Evolutionary conservation across 2,797 vertebrate genomes (phyloP), one percentile per base, ranked within the genome.

Genomic region (Coregonus sp.): DNA sequence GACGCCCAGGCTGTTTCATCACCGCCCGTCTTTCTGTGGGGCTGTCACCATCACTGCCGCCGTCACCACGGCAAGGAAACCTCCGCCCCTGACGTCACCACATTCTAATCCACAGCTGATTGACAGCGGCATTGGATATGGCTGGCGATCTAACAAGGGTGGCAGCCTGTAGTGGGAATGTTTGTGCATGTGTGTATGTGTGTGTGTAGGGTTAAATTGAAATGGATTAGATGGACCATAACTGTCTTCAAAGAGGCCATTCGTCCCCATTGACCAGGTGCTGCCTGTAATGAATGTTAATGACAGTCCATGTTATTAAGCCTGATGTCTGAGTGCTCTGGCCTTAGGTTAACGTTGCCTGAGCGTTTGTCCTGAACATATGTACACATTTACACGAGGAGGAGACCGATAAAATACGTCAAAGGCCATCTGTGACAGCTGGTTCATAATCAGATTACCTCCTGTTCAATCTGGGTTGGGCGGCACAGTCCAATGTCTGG

Each of bases 371-470:
- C 80, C 76, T 75, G 77, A 72, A 51, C 11, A 70, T 67, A 59
- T 65, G 78, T 78, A 78, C 80, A 84, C 63, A 68, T 82, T 0
- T 25, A 25, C 25, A 78, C 76, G 74, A 56, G 67, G 18, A 47
- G 74, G 29, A 87, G 88, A 85, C 87, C 87, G 83, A 89, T 87
- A 88, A 89, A 90, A 73, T 83, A 90, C 18, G 47, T 76, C 84
- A 87, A 84, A 86, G 82, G 77, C 86, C 82, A 75, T 86, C 81
- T 88, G 88, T 82, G 87, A 90, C 92, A 93, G 91, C 91, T 94
- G 91, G 89, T 86, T 83, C 86, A 89, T 93, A 93, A 94, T 93
- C 89, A 91, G 89, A 93, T 93, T 91, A 92, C 89, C 81, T 84
- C 87, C 90, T 80, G 85, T 91, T 91, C 86, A 87, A 84, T 89